Evolutionary conservation across 2,888 invertebrate genomes (phyloP).

Genomic region (Trissolcus japonicus): DNA sequence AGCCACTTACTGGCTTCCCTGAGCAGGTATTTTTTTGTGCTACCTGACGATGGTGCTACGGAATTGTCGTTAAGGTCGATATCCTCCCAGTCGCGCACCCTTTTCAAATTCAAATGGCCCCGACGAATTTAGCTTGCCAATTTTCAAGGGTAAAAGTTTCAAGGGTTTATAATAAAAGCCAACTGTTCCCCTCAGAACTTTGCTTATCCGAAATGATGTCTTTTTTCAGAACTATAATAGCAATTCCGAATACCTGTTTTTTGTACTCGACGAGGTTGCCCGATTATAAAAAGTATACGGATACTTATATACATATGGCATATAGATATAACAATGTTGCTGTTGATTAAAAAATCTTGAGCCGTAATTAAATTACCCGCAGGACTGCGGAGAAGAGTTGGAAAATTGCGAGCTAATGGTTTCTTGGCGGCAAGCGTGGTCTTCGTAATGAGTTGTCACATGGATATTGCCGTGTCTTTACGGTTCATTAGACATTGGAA

Average conservation of each 20-base stretch:
- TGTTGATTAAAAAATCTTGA: constrained; percentile 49
- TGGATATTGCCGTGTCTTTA: constrained; percentile 31
- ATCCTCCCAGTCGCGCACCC: constrained; percentile 28
- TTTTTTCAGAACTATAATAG: no score
- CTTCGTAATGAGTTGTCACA: constrained; percentile 25
- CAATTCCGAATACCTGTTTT: no score
- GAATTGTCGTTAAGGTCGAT: constrained; percentile 36
- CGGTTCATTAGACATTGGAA: constrained; percentile 40
- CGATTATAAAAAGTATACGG: no score
- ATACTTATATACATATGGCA: no score
- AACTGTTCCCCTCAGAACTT: no score
- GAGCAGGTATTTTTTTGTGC: constrained; percentile 39
- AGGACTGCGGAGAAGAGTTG: constrained; percentile 11
- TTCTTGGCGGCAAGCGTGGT: constrained; percentile 23
- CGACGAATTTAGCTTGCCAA: no score
- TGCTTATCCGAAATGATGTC: no score
- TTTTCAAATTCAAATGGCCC: constrained; percentile 27
- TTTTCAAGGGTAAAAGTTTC: no score
- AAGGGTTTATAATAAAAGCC: no score
- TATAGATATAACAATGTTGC: no score
- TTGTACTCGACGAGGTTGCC: no score
- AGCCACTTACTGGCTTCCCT: constrained; percentile 33
- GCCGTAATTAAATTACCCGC: constrained; percentile 39
- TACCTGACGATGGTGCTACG: constrained; percentile 15
- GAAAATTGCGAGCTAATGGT: constrained; percentile 29